These are phyloP conservation scores for Epiblema foenella DNA, from an alignment of 2,888 invertebrate genomes.

Conservation along the genomic window DNA sequence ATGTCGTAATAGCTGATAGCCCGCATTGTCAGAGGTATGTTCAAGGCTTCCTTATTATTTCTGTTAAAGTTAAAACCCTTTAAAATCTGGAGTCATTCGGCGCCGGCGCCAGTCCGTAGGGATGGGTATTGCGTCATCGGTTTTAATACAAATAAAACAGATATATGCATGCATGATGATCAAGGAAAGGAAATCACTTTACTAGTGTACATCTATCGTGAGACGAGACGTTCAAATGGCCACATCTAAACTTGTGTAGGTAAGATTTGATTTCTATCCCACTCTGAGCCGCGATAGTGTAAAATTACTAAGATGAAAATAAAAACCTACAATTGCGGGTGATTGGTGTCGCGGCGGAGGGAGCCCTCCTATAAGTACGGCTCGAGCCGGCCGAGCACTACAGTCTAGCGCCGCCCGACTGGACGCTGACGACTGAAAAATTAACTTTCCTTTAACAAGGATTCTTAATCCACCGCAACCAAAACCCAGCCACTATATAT, in stretches of 20 bases:
- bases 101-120: not conserved
- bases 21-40: too few relatives aligned
- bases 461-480: slow-evolving; percentile 67
- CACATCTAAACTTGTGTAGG: too few relatives aligned
- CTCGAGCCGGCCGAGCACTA: slow-evolving; percentile 69
- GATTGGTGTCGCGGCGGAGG: slow-evolving; percentile 79
- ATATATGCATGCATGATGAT: not conserved
- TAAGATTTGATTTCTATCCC: not conserved
- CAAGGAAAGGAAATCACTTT: not conserved
- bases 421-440: slow-evolving; percentile 82
- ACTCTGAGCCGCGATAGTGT: not conserved
- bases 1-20: too few relatives aligned
- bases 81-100: not conserved
- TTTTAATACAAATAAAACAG: not conserved
- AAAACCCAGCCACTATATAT: slow-evolving; percentile 64
- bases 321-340: slow-evolving; percentile 79
- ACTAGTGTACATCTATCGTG: too few relatives aligned
- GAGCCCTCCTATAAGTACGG: slow-evolving; percentile 71
- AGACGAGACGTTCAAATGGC: too few relatives aligned
- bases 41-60: not conserved
- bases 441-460: slow-evolving; percentile 74
- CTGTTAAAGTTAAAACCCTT: not conserved
- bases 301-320: slow-evolving; percentile 65
- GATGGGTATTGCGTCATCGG: not conserved
- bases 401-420: slow-evolving; percentile 80